These are phyloP conservation scores for Drosophila maculinotata DNA, from an alignment of 2,888 invertebrate species.

Conservation along the genomic window DNA sequence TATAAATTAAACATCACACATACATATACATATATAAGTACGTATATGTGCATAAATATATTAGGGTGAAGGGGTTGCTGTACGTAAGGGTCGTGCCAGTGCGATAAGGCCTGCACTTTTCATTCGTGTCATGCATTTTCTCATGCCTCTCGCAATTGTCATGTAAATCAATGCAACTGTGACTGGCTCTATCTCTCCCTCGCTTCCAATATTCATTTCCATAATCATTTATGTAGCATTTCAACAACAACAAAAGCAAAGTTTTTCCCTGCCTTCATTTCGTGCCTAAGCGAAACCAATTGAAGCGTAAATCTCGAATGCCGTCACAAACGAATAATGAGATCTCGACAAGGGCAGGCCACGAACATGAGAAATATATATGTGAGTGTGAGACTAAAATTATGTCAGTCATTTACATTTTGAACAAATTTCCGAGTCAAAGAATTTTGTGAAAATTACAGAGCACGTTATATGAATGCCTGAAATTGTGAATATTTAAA, in stretches of 20 bases:
- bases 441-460: neutral
- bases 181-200: constrained; percentile 5
- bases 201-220: constrained; percentile 66
- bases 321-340: constrained; percentile 57
- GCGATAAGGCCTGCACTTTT: constrained; percentile 50
- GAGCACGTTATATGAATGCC: neutral
- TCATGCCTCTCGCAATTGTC: constrained; percentile 69
- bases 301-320: constrained; percentile 78
- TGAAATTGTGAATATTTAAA: too few relatives aligned
- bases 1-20: constrained; percentile 46
- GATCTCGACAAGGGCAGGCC: constrained; percentile 39
- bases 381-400: neutral
- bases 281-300: constrained; percentile 75
- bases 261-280: constrained; percentile 60
- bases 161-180: constrained; percentile 71
- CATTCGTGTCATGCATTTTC: constrained; percentile 54
- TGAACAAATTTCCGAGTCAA: neutral
- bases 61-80: constrained; percentile 49
- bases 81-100: constrained; percentile 29
- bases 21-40: constrained; percentile 1
- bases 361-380: neutral
- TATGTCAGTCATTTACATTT: neutral
- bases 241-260: constrained; percentile 21
- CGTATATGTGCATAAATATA: neutral
- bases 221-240: constrained; percentile 56